phyloP scores from a whole-genome alignment of 2,113 vertebrate genomes.

The Anhinga rufa region DNA sequence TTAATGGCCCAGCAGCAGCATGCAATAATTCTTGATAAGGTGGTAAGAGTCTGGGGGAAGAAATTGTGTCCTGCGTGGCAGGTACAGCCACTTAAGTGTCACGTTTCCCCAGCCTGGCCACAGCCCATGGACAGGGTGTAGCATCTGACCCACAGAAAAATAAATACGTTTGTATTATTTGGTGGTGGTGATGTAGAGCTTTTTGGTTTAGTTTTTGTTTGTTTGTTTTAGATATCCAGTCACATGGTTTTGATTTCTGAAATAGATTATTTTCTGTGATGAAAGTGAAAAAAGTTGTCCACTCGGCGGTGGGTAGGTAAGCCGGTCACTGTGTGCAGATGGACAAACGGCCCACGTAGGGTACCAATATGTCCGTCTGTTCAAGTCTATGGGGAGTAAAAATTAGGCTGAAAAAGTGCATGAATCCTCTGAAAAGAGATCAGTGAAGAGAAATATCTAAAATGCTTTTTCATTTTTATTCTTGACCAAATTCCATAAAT shows the following conservation, averaged over 20 bases:
- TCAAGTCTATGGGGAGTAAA: not conserved
- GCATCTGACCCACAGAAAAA: not conserved
- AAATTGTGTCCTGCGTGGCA: not conserved
- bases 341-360: not conserved
- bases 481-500: not conserved
- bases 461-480: not conserved
- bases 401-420: not conserved
- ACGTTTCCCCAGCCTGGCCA: not conserved
- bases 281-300: not conserved
- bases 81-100: not conserved
- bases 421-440: not conserved
- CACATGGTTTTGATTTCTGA: not conserved
- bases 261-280: not conserved
- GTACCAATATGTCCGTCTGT: not conserved
- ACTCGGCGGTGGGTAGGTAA: not conserved
- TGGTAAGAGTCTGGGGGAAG: not conserved
- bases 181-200: not conserved
- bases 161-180: rapidly evolving
- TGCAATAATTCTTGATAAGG: not conserved
- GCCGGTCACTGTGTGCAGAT: not conserved
- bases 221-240: not conserved
- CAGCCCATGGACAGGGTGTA: not conserved
- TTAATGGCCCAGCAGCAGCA: not conserved
- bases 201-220: not conserved
- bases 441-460: not conserved